Percentiles rank a stretch among this genome's conserved stretches.
These are phyloP conservation scores for Cathartes aura DNA, from an alignment of 2,113 vertebrate genomes.

Conservation along the genomic window DNA sequence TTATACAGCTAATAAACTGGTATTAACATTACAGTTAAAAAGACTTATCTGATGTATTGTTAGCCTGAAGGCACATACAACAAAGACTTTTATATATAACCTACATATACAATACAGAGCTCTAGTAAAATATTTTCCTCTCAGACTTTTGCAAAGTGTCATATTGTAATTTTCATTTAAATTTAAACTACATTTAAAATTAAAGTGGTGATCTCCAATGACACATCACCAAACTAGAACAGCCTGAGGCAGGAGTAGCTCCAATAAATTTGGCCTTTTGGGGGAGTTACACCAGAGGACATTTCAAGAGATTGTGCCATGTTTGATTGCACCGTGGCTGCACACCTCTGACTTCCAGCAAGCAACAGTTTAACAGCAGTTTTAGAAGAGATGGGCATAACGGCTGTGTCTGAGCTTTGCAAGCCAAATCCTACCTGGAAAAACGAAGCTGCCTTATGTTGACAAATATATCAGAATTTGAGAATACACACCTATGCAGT, in stretches of 20 bases:
- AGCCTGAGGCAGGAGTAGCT: conserved; percentile 37
- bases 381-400: neutral
- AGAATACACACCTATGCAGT: neutral
- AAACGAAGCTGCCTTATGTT: neutral
- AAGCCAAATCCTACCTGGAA: neutral
- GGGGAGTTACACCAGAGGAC: conserved; percentile 17
- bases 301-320: neutral
- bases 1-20: conserved; percentile 11
- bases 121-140: conserved; percentile 14
- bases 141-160: neutral
- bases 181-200: conserved; percentile 55
- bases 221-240: neutral
- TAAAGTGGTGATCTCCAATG: conserved; percentile 15
- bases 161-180: conserved; percentile 34
- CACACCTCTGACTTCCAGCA: neutral
- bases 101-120: neutral
- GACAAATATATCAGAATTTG: neutral
- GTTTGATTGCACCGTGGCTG: neutral
- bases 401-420: neutral
- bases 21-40: neutral
- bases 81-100: neutral
- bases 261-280: conserved; percentile 52
- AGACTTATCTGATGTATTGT: neutral
- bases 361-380: neutral
- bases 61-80: neutral